Base-by-base conservation (phyloP, 2,113 vertebrate species). In the Urocitellus parryii region DNA sequence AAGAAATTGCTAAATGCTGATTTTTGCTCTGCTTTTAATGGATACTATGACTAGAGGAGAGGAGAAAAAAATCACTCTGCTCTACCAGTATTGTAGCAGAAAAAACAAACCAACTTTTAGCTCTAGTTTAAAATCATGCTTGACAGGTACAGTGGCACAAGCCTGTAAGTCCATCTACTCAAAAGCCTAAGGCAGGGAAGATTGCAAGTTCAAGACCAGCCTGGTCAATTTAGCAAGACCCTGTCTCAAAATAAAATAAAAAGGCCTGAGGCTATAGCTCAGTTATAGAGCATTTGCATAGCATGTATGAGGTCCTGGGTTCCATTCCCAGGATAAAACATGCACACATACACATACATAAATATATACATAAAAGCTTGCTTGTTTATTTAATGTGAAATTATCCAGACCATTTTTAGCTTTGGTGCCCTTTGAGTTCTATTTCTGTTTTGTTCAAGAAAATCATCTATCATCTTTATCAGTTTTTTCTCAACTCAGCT, bases 401-500 rank as follows among this genome's bases (percentile, higher is more conserved):
- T 61, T 81, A 94, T 63, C 25, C 25, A 91, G 42, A 25, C 18
- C 20, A 58, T 63, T 32, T 58, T 88, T 80, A 76, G 42, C 37
- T 91, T 87, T 68, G 39, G 25, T 32, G 78, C n/a, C 25, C 12
- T 88, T 77, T 92, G 70, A 88, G 32, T 70, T 42, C 24, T 45
- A 63, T 72, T 94, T 96, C 53, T 85, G 11, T 81, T 96, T 85
- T 32, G n/a, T 74, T 92, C 73, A 90, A 95, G 84, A 92, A 80
- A 89, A 78, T 48, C 39, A 82, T 70, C 10, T 68, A 53, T 65
- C 63, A 94, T 97, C 84, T 90, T 88, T 92, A 32, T 13, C 61
- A 95, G 78, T 25, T 89, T 97, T 95, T 92, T 45, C 68, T 96
- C 1, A 4, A 83, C 37, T 96, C 95, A 96, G 95, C 78, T 92